Evolutionary conservation across 1,140 invertebrate species (phyloP).

Genomic region (Dinoponera quadriceps): DNA sequence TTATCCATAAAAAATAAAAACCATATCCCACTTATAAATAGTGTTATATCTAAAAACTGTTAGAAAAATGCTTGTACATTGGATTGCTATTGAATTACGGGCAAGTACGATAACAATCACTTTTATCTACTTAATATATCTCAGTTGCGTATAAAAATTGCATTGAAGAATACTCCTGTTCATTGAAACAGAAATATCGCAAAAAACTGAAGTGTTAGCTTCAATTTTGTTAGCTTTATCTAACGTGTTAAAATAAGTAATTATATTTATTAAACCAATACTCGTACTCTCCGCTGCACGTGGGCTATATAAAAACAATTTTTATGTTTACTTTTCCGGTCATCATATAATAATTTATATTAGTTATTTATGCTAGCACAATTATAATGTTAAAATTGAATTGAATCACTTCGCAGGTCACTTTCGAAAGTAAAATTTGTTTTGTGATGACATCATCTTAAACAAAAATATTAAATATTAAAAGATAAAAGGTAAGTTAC

Average conservation of each 20-base stretch:
- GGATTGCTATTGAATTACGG: neutral
- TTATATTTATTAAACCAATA: slow-evolving; percentile 13
- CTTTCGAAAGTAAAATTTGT: neutral
- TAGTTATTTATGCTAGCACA: neutral
- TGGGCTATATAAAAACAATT: neutral
- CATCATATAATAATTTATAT: neutral
- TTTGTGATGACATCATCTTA: neutral
- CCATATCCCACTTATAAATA: neutral
- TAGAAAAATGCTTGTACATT: neutral
- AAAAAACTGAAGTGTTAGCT: neutral
- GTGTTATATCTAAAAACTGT: neutral
- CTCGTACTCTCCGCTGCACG: neutral
- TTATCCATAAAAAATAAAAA: neutral
- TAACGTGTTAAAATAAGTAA: neutral
- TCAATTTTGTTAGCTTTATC: neutral
- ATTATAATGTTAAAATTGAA: neutral
- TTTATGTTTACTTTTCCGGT: neutral
- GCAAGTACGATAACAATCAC: neutral
- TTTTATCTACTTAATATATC: slow-evolving; percentile 8
- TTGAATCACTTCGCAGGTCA: neutral
- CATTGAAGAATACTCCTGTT: slow-evolving; percentile 1
- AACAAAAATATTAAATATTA: slow-evolving; percentile 8
- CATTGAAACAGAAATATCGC: neutral
- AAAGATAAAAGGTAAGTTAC: slow-evolving; percentile 29
- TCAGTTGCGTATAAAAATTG: slow-evolving; percentile 32